Conservation (phyloP, 2,797 vertebrate genomes). For the Acanthurus lineatus region DNA sequence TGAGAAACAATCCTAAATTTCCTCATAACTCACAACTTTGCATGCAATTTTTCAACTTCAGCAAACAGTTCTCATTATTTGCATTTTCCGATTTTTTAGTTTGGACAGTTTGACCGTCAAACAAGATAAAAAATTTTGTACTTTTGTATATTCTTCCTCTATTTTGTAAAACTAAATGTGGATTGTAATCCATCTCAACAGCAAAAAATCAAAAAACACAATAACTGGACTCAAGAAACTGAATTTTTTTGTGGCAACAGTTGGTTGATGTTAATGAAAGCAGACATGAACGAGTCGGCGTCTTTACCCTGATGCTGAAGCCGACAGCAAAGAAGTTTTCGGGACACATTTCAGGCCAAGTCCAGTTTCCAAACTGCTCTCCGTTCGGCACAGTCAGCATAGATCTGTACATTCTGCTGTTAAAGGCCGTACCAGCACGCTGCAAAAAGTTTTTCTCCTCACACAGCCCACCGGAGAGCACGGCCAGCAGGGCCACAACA, state of each 20-base stretch:
- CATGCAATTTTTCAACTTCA: neutral
- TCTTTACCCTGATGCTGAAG: constrained; percentile 82
- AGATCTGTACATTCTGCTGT: constrained; percentile 59
- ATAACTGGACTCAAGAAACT: no score
- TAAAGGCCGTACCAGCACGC: constrained; percentile 70
- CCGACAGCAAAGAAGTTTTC: constrained; percentile 78
- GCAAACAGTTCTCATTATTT: neutral
- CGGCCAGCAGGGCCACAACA: constrained; percentile 50
- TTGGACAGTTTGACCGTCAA: no score
- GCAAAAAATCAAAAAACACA: no score
- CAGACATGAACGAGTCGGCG: no score
- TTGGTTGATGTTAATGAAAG: no score
- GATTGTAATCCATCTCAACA: no score
- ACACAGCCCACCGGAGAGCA: constrained; percentile 52
- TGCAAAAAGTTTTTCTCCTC: constrained; percentile 59
- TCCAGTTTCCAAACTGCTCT: constrained; percentile 79
- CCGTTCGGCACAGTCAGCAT: constrained; percentile 69
- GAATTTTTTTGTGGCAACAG: no score
- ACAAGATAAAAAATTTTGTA: no score
- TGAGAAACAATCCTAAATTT: neutral
- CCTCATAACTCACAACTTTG: neutral
- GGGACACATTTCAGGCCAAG: constrained; percentile 81
- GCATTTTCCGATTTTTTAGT: neutral
- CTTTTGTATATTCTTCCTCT: no score
- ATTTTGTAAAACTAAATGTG: no score